Base-by-base conservation (phyloP, 2,888 invertebrate species). In the Ochropleura plecta region DNA sequence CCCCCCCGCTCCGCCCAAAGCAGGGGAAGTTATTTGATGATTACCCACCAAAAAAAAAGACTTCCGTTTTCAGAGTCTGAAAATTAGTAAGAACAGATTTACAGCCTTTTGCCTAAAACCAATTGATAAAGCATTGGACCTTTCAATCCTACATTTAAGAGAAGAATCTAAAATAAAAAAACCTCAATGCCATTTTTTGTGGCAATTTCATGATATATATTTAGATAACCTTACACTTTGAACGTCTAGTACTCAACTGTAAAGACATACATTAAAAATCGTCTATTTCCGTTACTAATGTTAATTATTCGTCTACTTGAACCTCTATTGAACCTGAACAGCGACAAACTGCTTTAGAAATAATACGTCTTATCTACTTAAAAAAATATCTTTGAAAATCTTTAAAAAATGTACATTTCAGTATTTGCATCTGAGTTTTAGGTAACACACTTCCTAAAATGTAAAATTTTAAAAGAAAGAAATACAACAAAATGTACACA, bases 221-320 rank as follows among this genome's bases (percentile, higher is more conserved):
- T 30, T 5, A 30, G 46, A 53, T 30, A 64, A 64, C n/a, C 14
- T 14, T 44, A 55, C 8, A 67, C 40, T 68, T 68, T 57, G 68
- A 14, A n/a, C 16, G 5, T 57, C 44, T 10, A 16, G 14, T 48
- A 40, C 40, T 3, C 18, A 18, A 40, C 12, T 20, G 9, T 53
- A 7, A 6, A n/a, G 9, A 16, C n/a, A 18, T 18, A 8, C 7
- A 30, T 20, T n/a, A 18, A 60, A 20, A 44, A 63, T 30, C 5
- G 42, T 9, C 20, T 44, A 8, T 46, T 63, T 46, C 9, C n/a
- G 51, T 53, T 53, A 46, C n/a, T 16, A 42, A 20, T 16, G 30
- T 42, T 30, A 55, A 20, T 76, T 62, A 67, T 78, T 66, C 51
- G 46, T 40, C 46, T 42, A 18, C 59, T 48, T 77, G 20, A 60